Evolutionary conservation across 2,888 invertebrate genomes (phyloP), one percentile per base, ranked within the genome.

Genomic region (Gonocerus acuteangulatus): DNA sequence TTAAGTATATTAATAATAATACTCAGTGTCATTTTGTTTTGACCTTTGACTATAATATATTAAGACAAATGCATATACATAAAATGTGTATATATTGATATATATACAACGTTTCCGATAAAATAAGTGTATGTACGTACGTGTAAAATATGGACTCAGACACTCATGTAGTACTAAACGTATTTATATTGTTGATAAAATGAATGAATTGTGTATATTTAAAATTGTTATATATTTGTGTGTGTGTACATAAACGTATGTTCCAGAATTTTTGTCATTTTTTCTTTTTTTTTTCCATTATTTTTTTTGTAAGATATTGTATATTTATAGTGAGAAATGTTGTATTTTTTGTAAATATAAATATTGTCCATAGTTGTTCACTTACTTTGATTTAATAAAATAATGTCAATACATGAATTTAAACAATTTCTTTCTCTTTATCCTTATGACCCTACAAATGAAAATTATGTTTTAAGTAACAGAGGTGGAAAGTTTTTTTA

Each of bases 301-400:
- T 6, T 32, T 32, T 32, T 52, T 61, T 64, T 61, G 61, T 61
- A 61, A 39, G 58, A 61, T 61, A 64, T 36, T 64, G 64, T 64
- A 64, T 61, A 64, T 58, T 64, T 64, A 64, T 61, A 51, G 49
- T 52, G 59, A 51, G 54, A 64, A 61, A 61, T 51, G 45, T 61
- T 61, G 57, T 58, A 59, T 49, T 64, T 61, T 64, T 36, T 61
- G 61, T 61, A 61, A 45, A 61, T 61, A 61, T 57, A 60, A 60
- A 60, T 54, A 47, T 56, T 61, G 61, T 61, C 47, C 60, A 65
- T 65, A 65, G 65, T 65, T 65, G 65, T 62, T 64, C 62, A 62
- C 62, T 65, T 65, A 65, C 45, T 65, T 65, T 61, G 52, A 58
- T 61, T 61, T 65, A 65, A 65, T 65, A 62, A 65, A 64, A 65